Percentiles rank a stretch among this genome's conserved stretches.
Conservation (phyloP, 2,797 vertebrate genomes). For the Mionectes olivaceus region DNA sequence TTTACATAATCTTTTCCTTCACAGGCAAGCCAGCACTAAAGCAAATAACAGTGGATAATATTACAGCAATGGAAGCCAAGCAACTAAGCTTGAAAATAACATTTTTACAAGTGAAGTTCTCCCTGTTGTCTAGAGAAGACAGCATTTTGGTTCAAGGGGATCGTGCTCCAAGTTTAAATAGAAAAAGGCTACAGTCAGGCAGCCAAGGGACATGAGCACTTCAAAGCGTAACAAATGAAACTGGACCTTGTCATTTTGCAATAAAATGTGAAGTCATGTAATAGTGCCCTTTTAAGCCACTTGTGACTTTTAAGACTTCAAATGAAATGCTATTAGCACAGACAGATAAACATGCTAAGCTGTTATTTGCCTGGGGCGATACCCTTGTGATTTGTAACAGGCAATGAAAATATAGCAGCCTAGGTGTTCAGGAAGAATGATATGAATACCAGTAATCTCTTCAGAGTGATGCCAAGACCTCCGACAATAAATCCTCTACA, state of each 20-base stretch:
- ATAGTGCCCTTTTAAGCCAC: constrained; percentile 78
- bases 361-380: constrained; percentile 65
- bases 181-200: constrained; percentile 36
- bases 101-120: constrained; percentile 1
- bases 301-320: constrained; percentile 79
- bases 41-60: not conserved
- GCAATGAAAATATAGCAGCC: constrained; percentile 55
- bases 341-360: constrained; percentile 79
- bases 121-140: constrained; percentile 23
- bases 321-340: constrained; percentile 77
- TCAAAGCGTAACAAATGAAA: constrained; percentile 73
- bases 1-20: constrained; percentile 4
- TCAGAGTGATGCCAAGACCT: constrained; percentile 11
- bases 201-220: constrained; percentile 54
- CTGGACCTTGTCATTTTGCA: constrained; percentile 70
- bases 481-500: constrained; percentile 20
- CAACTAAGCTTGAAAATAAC: not conserved
- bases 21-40: not conserved
- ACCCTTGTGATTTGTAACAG: constrained; percentile 63
- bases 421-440: constrained; percentile 7
- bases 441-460: constrained; percentile 49
- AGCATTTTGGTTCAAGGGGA: constrained; percentile 40
- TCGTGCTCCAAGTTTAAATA: constrained; percentile 44
- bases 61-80: not conserved
- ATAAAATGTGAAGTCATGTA: constrained; percentile 67